A percentile compares a stretch with the other conserved stretches of the same genome.
Evolutionary conservation across 2,888 invertebrate species (phyloP).

Genomic region (Metalampra italica): DNA sequence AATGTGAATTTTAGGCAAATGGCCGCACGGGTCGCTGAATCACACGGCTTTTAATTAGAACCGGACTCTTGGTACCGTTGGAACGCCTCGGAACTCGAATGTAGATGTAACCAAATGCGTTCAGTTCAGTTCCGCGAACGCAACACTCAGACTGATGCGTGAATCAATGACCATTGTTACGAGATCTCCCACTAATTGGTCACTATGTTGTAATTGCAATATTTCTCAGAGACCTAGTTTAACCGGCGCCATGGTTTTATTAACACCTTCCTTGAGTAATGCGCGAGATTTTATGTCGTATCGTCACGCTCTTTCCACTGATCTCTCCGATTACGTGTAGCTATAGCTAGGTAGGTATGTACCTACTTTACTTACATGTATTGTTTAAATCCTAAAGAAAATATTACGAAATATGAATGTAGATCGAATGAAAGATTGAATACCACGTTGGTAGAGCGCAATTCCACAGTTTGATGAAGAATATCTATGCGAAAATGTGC

Average conservation of each 20-base stretch:
- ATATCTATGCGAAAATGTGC: conserved; percentile 44
- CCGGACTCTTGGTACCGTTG: conserved; percentile 57
- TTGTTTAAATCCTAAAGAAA: background rate
- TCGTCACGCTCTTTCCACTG: conserved; percentile 37
- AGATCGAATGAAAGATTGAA: background rate
- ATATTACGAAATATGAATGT: background rate
- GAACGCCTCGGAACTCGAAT: conserved; percentile 45
- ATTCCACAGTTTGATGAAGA: conserved; percentile 20
- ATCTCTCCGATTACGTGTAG: conserved; percentile 28
- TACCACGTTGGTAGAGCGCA: background rate
- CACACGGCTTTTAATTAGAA: conserved; percentile 63
- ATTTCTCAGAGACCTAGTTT: conserved; percentile 23
- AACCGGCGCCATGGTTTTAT: conserved; percentile 22
- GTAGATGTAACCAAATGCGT: conserved; percentile 44
- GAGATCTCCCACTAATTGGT: conserved; percentile 17
- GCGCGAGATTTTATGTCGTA: conserved; percentile 34
- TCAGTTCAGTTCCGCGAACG: conserved; percentile 47
- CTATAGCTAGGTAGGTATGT: background rate
- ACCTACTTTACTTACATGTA: no score
- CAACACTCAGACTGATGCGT: conserved; percentile 37
- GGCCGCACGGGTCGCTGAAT: conserved; percentile 50
- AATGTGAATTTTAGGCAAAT: conserved; percentile 63
- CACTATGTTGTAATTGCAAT: conserved; percentile 12
- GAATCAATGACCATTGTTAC: conserved; percentile 38
- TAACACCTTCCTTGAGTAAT: conserved; percentile 39